Evolutionary conservation across 2,888 invertebrate species (phyloP).

Genomic region (Chrysolina haemoptera): DNA sequence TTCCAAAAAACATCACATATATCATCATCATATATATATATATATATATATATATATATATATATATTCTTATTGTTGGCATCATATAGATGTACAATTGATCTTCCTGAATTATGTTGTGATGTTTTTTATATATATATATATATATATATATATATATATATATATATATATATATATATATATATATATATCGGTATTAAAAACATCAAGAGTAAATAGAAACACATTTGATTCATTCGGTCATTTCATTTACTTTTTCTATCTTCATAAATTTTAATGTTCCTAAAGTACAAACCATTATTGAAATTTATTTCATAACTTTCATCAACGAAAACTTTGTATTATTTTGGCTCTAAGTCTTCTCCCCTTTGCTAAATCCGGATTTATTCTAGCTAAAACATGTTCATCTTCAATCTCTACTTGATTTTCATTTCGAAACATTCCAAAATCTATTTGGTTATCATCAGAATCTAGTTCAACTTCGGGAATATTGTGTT

Average conservation of each 20-base stretch:
- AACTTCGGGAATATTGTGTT: constrained; percentile 26
- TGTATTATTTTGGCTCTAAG: neutral
- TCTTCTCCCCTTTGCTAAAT: neutral
- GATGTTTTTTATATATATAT: too few relatives aligned
- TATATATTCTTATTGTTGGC: too few relatives aligned
- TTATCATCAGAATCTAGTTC: neutral
- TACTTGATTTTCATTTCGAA: neutral
- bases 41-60: too few relatives aligned
- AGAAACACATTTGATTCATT: neutral
- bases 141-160: too few relatives aligned
- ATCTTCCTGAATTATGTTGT: too few relatives aligned
- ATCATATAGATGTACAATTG: too few relatives aligned
- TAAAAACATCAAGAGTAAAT: neutral
- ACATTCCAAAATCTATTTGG: constrained; percentile 10
- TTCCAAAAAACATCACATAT: too few relatives aligned
- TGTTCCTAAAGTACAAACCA: neutral
- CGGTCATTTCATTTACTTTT: neutral
- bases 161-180: too few relatives aligned
- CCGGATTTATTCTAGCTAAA: neutral
- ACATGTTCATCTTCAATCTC: neutral
- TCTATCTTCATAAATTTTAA: neutral
- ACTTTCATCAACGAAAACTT: too few relatives aligned
- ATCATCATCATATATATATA: too few relatives aligned
- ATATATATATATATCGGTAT: too few relatives aligned
- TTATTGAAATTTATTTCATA: neutral